Conservation (phyloP, 2,888 invertebrate genomes). For the Chaetogeoica ovagalla region DNA sequence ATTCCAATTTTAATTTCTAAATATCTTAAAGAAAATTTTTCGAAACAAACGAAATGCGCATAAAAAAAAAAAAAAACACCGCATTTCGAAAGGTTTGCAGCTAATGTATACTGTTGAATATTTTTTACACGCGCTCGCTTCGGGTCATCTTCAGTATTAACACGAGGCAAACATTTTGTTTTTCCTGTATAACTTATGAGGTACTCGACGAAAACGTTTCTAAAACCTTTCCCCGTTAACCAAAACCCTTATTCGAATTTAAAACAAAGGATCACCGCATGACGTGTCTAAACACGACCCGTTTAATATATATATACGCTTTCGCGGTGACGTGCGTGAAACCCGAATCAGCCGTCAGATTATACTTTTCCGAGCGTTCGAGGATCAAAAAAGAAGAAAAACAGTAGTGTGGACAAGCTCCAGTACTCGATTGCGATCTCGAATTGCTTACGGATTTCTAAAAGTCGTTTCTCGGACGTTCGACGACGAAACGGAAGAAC, state of each 20-base stretch:
- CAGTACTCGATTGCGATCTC: conserved; percentile 27
- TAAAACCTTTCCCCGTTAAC: conserved; percentile 25
- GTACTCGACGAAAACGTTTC: conserved; percentile 41
- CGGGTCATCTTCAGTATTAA: conserved; percentile 5
- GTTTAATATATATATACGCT: conserved; percentile 34
- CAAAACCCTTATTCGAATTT: conserved; percentile 40
- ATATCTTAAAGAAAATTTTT: no score
- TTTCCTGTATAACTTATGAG: conserved; percentile 35
- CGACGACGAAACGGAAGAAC: neutral
- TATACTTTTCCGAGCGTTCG: conserved; percentile 30
- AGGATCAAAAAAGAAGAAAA: conserved; percentile 14
- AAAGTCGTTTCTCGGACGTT: conserved; percentile 15
- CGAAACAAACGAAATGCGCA: no score
- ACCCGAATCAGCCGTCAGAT: conserved; percentile 43
- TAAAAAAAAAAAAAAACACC: no score
- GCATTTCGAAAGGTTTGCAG: no score
- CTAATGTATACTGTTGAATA: no score
- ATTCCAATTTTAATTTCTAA: no score
- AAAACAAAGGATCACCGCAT: conserved; percentile 41
- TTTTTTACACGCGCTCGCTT: neutral
- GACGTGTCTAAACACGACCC: conserved; percentile 40
- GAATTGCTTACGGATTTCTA: conserved; percentile 19
- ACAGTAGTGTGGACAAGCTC: conserved; percentile 1
- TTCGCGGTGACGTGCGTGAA: conserved; percentile 45
- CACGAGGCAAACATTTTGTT: conserved; percentile 21